phyloP scores from a whole-genome alignment of 2,888 invertebrate genomes.

The Ophion ellenae region DNA sequence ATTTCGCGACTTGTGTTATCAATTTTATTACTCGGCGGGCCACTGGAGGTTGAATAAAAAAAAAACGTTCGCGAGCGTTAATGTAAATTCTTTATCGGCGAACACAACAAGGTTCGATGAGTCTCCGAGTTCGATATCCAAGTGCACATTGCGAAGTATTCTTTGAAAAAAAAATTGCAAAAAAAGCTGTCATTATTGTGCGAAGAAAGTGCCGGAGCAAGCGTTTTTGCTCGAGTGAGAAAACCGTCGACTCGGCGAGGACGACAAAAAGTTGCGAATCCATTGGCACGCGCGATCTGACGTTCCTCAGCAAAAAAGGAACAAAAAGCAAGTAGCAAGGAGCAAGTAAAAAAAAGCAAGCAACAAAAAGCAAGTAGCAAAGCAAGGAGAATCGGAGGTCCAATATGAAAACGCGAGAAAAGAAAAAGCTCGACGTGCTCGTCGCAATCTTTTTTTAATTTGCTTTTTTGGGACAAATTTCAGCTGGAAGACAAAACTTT shows the following conservation, averaged over 20 bases:
- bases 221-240: not conserved
- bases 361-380: not conserved
- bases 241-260: not conserved
- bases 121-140: not conserved
- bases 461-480: not conserved
- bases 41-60: not conserved
- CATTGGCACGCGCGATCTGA: not conserved
- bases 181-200: not conserved
- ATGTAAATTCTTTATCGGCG: not conserved
- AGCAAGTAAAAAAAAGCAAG: too few relatives aligned
- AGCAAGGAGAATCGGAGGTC: not conserved
- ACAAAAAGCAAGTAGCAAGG: not conserved
- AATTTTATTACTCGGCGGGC: not conserved
- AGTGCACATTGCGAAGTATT: not conserved
- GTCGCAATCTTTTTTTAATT: not conserved
- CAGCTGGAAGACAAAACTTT: not conserved
- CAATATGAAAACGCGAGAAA: not conserved
- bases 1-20: not conserved
- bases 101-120: not conserved
- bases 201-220: not conserved
- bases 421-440: not conserved
- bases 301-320: not conserved
- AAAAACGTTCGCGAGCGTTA: not conserved
- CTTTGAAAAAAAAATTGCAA: not conserved
- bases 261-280: not conserved